These are phyloP conservation scores for Mus spicilegus DNA, from an alignment of 2,113 vertebrate genomes.

Conservation along the genomic window DNA sequence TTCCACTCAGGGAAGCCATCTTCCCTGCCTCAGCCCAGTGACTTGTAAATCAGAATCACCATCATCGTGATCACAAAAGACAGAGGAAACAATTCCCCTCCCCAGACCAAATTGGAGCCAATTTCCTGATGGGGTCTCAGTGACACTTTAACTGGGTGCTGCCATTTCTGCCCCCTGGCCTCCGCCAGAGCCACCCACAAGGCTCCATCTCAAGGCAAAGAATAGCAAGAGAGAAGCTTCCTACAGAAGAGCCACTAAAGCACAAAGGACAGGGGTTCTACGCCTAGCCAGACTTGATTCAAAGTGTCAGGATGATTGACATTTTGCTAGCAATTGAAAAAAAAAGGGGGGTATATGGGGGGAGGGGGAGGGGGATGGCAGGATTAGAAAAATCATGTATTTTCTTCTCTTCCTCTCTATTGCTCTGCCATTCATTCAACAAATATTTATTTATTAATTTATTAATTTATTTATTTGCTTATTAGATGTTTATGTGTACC, in stretches of 20 bases:
- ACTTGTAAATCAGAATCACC: slow-evolving; percentile 79
- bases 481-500: neutral
- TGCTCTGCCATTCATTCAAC: neutral
- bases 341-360: too few relatives aligned
- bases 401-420: slow-evolving; percentile 18
- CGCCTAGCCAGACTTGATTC: neutral
- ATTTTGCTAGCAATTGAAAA: neutral
- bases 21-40: slow-evolving; percentile 54
- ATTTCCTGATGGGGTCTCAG: slow-evolving; percentile 66
- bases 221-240: neutral
- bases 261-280: neutral
- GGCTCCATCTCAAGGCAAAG: neutral
- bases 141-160: slow-evolving; percentile 67
- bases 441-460: neutral
- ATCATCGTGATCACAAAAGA: slow-evolving; percentile 73
- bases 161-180: slow-evolving; percentile 2
- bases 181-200: slow-evolving; percentile 35
- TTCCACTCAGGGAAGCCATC: slow-evolving; percentile 76
- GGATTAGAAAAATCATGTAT: neutral
- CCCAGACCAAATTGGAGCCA: slow-evolving; percentile 64
- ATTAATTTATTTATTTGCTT: too few relatives aligned
- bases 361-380: neutral
- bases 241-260: neutral
- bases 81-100: slow-evolving; percentile 18
- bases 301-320: neutral